Conservation (phyloP, 2,113 vertebrate species). For the Carassius carassius region DNA sequence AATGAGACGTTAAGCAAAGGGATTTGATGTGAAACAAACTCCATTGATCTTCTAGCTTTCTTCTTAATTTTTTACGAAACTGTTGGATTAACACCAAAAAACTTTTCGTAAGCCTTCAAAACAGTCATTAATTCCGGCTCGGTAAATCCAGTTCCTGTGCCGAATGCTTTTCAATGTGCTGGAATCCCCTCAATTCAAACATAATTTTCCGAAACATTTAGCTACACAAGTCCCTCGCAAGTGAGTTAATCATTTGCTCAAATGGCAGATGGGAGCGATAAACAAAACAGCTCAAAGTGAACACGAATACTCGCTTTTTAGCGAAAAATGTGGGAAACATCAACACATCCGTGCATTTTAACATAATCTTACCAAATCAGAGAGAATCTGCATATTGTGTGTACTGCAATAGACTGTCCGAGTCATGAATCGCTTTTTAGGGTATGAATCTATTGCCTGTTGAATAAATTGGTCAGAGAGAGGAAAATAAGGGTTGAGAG, state of each 20-base stretch:
- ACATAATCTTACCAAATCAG: conserved; percentile 20
- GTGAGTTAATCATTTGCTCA: conserved; percentile 27
- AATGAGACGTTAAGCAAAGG: conserved; percentile 74
- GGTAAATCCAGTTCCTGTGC: conserved; percentile 67
- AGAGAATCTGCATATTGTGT: conserved; percentile 10
- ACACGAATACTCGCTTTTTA: background rate
- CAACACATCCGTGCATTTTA: background rate
- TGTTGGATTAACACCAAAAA: conserved; percentile 71
- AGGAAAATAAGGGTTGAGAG: conserved; percentile 46
- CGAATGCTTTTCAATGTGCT: conserved; percentile 68
- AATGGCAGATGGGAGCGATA: conserved; percentile 29
- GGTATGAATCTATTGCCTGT: conserved; percentile 39
- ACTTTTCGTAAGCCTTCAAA: conserved; percentile 70
- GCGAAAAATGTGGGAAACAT: background rate
- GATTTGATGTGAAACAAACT: conserved; percentile 73
- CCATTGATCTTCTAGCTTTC: conserved; percentile 74
- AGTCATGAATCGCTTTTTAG: conserved; percentile 31
- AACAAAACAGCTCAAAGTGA: conserved; percentile 29
- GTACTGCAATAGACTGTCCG: background rate
- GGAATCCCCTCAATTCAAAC: conserved; percentile 57
- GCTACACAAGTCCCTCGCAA: conserved; percentile 21
- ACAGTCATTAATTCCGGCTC: conserved; percentile 72
- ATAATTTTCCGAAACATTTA: conserved; percentile 59
- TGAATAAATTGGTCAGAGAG: conserved; percentile 55
- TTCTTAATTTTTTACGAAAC: conserved; percentile 78